These are phyloP conservation scores for Ceratosolen solmsi DNA, from an alignment of 1,140 invertebrate species.

Conservation along the genomic window DNA sequence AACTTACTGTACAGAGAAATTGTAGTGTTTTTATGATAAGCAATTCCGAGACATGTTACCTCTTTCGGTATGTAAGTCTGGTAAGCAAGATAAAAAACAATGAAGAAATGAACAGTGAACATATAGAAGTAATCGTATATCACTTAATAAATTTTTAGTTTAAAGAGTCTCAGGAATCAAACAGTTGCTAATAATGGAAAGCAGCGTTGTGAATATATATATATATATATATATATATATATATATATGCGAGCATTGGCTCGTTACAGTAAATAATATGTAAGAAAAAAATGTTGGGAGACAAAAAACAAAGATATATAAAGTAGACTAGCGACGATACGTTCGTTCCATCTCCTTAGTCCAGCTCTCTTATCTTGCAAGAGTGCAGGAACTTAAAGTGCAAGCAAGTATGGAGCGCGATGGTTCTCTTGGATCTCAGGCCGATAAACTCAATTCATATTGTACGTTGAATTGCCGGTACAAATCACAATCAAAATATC, in stretches of 20 bases:
- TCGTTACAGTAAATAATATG: neutral
- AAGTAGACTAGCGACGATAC: neutral
- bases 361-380: neutral
- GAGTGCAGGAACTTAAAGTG: neutral
- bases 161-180: neutral
- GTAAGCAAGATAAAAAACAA: neutral
- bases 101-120: neutral
- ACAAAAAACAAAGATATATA: neutral
- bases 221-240: too few relatives aligned
- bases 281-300: neutral
- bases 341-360: neutral
- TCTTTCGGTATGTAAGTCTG: neutral
- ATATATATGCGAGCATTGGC: conserved; percentile 40
- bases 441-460: conserved; percentile 29
- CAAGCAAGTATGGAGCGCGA: neutral
- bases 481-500: conserved; percentile 1
- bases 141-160: neutral
- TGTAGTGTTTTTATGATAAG: conserved; percentile 65
- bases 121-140: neutral
- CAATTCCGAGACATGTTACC: too few relatives aligned
- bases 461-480: neutral
- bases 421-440: conserved; percentile 30
- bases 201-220: too few relatives aligned
- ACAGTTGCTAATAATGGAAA: too few relatives aligned
- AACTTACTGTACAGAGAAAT: conserved; percentile 70